phyloP scores from a whole-genome alignment of 2,113 vertebrate genomes.

The Rhombomys opimus region DNA sequence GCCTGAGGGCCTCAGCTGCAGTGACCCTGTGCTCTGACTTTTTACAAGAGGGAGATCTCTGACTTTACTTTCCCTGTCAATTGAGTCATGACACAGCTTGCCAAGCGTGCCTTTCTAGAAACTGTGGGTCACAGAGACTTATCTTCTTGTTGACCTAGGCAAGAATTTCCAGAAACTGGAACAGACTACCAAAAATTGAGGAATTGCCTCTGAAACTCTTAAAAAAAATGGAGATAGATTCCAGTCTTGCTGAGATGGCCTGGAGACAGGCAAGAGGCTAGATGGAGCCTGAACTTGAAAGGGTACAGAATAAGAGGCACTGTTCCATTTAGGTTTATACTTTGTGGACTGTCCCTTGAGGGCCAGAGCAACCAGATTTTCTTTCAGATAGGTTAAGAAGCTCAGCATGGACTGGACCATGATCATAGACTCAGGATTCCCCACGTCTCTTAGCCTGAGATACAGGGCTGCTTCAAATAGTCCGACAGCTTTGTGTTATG shows the following conservation, averaged over 20 bases:
- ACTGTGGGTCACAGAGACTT: constrained; percentile 40
- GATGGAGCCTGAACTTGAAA: neutral
- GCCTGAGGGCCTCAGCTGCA: neutral
- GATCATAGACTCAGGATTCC: neutral
- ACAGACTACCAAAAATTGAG: neutral
- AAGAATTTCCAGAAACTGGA: constrained; percentile 1
- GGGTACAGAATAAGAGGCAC: neutral
- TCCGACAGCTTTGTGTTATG: neutral
- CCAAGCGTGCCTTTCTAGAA: constrained; percentile 63
- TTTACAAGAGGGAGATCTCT: constrained; percentile 17
- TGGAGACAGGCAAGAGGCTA: neutral
- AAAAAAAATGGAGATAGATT: neutral
- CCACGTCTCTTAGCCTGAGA: neutral
- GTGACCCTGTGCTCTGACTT: constrained; percentile 4
- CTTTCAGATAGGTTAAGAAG: neutral
- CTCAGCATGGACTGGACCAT: neutral
- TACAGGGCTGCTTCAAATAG: neutral
- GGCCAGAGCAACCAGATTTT: neutral
- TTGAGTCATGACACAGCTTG: constrained; percentile 49
- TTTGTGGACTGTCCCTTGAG: neutral
- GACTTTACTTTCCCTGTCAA: constrained; percentile 61
- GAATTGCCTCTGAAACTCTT: neutral
- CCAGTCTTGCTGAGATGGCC: neutral
- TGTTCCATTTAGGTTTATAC: neutral
- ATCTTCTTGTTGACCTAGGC: constrained; percentile 53